Percentiles rank a stretch among this genome's conserved stretches.
These are phyloP conservation scores for Poecile atricapillus DNA, from an alignment of 2,113 vertebrate genomes.

Conservation along the genomic window DNA sequence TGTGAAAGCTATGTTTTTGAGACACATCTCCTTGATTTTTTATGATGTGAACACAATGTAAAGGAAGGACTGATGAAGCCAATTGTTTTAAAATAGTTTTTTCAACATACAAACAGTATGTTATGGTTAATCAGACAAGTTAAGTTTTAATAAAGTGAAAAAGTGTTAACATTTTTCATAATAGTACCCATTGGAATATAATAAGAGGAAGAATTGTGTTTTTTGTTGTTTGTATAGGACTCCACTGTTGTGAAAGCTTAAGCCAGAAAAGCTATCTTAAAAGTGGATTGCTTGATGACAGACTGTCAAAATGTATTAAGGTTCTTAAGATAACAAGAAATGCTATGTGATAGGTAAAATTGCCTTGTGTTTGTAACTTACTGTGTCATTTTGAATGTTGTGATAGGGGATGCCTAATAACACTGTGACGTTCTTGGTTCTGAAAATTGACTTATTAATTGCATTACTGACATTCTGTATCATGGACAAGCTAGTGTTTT, in stretches of 20 bases:
- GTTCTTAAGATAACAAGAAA: constrained; percentile 39
- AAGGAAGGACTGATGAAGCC: neutral
- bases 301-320: constrained; percentile 49
- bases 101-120: neutral
- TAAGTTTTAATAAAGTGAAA: neutral
- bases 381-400: constrained; percentile 19
- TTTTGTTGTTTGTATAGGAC: neutral
- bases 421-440: neutral
- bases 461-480: neutral
- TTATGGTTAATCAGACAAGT: neutral
- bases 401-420: neutral
- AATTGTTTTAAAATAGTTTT: neutral
- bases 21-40: neutral
- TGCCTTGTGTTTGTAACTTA: constrained; percentile 23
- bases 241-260: constrained; percentile 36
- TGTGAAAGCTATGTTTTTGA: neutral
- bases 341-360: constrained; percentile 25
- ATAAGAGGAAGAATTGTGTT: neutral
- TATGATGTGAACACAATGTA: neutral
- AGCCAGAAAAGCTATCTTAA: neutral
- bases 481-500: neutral
- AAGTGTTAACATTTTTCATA: neutral
- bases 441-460: constrained; percentile 22
- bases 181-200: neutral
- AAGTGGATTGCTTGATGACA: constrained; percentile 49